A percentile compares a stretch with the other conserved stretches of the same genome.
Conservation (phyloP, 2,113 vertebrate species). For the Cochlearius cochlearius region DNA sequence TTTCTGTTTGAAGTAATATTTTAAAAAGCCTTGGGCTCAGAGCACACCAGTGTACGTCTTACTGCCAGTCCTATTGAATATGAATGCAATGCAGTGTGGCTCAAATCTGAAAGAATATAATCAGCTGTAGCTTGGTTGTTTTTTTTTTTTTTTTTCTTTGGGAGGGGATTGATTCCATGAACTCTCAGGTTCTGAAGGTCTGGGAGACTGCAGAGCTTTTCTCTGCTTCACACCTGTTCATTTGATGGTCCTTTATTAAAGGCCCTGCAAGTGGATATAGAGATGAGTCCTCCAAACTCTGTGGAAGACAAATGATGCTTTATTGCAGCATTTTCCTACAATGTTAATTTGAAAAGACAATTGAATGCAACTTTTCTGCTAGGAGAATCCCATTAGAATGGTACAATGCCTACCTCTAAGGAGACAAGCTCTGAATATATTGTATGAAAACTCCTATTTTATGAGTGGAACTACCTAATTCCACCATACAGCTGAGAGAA, state of each 20-base stretch:
- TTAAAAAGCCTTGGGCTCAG: not conserved
- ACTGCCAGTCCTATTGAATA: not conserved
- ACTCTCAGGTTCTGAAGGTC: not conserved
- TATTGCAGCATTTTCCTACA: not conserved
- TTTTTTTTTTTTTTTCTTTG: too few relatives aligned
- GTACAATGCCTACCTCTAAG: not conserved
- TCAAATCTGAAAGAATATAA: not conserved
- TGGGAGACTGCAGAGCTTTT: not conserved
- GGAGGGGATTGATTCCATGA: not conserved
- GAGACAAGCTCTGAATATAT: not conserved
- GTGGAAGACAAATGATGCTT: not conserved
- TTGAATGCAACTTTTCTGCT: not conserved
- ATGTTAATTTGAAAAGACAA: not conserved
- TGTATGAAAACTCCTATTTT: not conserved
- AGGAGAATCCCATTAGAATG: not conserved
- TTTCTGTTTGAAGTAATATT: not conserved
- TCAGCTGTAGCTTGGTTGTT: not conserved
- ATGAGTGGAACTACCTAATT: not conserved
- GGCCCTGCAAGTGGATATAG: not conserved
- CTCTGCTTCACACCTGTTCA: not conserved
- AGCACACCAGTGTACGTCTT: not conserved
- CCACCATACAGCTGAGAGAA: not conserved
- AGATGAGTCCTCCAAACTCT: not conserved
- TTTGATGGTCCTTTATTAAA: not conserved
- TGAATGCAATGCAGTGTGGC: not conserved